Conservation (phyloP, 2,888 invertebrate genomes). For the Agrotis segetum region DNA sequence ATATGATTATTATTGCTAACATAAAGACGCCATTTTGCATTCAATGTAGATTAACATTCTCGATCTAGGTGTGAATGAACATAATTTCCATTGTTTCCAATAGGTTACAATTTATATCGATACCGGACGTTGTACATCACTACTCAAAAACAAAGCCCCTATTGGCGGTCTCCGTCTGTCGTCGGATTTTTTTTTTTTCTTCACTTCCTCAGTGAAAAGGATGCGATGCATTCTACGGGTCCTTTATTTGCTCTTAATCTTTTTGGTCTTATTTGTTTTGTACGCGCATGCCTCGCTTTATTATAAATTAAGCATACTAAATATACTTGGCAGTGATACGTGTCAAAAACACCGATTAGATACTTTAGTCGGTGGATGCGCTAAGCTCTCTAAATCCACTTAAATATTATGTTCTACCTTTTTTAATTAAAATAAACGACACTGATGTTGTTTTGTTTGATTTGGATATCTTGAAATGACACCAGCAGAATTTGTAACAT, state of each 20-base stretch:
- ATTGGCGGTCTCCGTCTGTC: conserved; percentile 84
- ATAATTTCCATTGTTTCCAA: conserved; percentile 27
- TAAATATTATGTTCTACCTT: neutral
- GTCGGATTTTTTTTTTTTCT: conserved; percentile 77
- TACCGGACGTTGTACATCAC: conserved; percentile 67
- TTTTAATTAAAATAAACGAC: neutral
- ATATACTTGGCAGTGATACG: conserved; percentile 58
- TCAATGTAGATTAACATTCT: neutral
- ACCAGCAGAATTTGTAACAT: neutral
- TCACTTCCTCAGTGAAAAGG: conserved; percentile 84
- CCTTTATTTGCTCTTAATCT: conserved; percentile 77
- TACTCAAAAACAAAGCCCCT: conserved; percentile 81
- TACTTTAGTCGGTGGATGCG: conserved; percentile 4
- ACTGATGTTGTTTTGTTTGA: neutral
- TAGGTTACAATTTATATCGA: conserved; percentile 55
- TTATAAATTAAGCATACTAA: conserved; percentile 60
- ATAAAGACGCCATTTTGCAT: conserved; percentile 10
- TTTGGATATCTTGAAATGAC: neutral
- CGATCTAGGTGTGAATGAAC: conserved; percentile 22
- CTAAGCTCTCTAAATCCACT: neutral
- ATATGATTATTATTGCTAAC: conserved; percentile 20
- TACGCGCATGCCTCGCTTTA: conserved; percentile 52
- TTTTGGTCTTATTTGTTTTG: conserved; percentile 68
- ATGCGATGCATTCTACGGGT: conserved; percentile 81
- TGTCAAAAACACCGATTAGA: conserved; percentile 52